Evolutionary conservation across 2,888 invertebrate species (phyloP), one percentile per base, ranked within the genome.

Genomic region (Pecten maximus): DNA sequence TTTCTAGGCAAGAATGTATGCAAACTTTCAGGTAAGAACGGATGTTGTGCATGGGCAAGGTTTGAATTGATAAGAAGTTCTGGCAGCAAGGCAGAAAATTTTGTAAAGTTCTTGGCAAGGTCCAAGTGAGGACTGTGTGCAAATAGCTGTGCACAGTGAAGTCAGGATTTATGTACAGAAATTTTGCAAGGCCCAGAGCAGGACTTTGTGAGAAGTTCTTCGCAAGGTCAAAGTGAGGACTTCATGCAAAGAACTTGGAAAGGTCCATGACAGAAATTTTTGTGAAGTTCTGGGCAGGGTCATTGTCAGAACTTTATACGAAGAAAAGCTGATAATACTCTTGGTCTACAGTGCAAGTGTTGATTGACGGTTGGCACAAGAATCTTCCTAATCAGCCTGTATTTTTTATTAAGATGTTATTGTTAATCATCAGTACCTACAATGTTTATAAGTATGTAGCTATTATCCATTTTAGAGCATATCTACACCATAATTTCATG

Each of bases 381-480:
- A 12, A 74, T 74, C 28, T 74, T 74, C 12, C 8, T 74, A 0
- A 74, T 74, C 35, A 28, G 35, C 8, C 23, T 35, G 10, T 35
- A 8, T 35, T 35, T 44, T 44, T 44, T 44, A 28, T 74, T 74
- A 74, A 1, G 35, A 35, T 35, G 16, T 74, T 35, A 74, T 35
- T 74, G 74, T 74, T 28, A 74, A 60, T 60, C 8, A 74, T 74
- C 74, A 12, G 28, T 74, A 35, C 35, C 28, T 35, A 74, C 74
- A 74, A 35, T 74, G 16, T 74, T 74, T 74, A 28, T 74, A 54
- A 54, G 54, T 54, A 60, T 60, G 74, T 74, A 74, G 74, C 28
- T 35, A 74, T 74, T 28, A 35, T 74, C 74, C 74, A 74, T 74
- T 74, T 74, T 74, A 74, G 74, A 74, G 74, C 74, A 28, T 74